Conservation (phyloP, 2,113 vertebrate genomes). For the Daboia siamensis region DNA sequence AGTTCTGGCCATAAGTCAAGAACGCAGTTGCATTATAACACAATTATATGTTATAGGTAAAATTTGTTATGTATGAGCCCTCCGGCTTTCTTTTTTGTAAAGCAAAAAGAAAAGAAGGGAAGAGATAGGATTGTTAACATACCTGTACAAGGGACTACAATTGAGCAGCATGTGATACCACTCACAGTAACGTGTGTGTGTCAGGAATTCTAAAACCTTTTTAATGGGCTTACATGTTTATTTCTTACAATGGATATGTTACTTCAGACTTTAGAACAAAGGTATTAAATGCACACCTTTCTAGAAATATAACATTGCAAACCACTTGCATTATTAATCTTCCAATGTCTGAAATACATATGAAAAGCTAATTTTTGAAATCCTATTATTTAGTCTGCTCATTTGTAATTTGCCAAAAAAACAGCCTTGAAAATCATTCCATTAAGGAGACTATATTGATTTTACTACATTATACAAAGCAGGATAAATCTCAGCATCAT, state of each 20-base stretch:
- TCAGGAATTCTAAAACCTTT: conserved; percentile 57
- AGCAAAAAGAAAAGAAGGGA: background rate
- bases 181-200: conserved; percentile 30
- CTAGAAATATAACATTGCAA: conserved; percentile 43
- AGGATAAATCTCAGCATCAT: background rate
- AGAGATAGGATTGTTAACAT: background rate
- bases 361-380: conserved; percentile 16
- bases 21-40: background rate
- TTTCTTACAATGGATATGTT: conserved; percentile 41
- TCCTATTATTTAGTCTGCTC: conserved; percentile 31
- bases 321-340: conserved; percentile 43
- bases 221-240: conserved; percentile 57
- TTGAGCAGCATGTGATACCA: conserved; percentile 24
- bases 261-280: conserved; percentile 50
- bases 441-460: background rate
- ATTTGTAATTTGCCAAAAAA: conserved; percentile 23
- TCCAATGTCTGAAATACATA: conserved; percentile 45
- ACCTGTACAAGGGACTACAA: background rate
- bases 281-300: conserved; percentile 53
- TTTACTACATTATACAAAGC: conserved; percentile 10
- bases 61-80: accelerated
- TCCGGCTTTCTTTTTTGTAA: background rate
- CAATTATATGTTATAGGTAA: background rate
- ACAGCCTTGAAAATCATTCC: background rate
- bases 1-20: background rate